phyloP scores from a whole-genome alignment of 2,113 vertebrate genomes.

The Gymnarchus niloticus region DNA sequence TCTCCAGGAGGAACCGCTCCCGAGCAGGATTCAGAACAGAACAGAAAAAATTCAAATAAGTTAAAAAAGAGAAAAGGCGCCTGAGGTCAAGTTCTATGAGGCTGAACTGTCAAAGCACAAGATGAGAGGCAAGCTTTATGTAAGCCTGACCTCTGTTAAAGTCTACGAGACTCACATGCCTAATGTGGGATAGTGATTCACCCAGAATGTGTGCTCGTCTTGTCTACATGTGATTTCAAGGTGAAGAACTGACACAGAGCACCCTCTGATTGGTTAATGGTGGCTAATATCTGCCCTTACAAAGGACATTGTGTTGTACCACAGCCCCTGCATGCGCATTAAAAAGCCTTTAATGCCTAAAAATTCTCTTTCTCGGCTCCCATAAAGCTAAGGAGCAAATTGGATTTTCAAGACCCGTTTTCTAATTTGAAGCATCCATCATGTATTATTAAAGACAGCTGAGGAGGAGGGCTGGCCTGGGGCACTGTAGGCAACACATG shows the following conservation, averaged over 20 bases:
- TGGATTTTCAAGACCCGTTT: slow-evolving; percentile 79
- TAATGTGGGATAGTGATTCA: background rate
- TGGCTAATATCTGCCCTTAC: slow-evolving; percentile 82
- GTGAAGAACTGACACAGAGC: slow-evolving; percentile 51
- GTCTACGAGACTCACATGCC: background rate
- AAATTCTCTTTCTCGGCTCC: slow-evolving; percentile 45
- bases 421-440: slow-evolving; percentile 89
- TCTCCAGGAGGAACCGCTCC: too few relatives aligned
- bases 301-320: slow-evolving; percentile 83
- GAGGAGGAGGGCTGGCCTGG: slow-evolving; percentile 26
- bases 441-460: slow-evolving; percentile 77
- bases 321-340: slow-evolving; percentile 72
- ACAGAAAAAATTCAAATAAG: slow-evolving; percentile 17
- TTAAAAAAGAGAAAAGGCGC: slow-evolving; percentile 44
- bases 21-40: too few relatives aligned
- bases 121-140: background rate
- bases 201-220: slow-evolving; percentile 59
- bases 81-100: background rate
- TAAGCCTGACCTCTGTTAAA: background rate
- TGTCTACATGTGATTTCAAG: slow-evolving; percentile 60
- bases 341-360: slow-evolving; percentile 58
- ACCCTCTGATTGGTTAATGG: slow-evolving; percentile 78
- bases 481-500: background rate
- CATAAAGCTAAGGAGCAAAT: slow-evolving; percentile 81
- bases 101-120: background rate